These are phyloP conservation scores for Progne subis DNA, from an alignment of 2,113 vertebrate genomes.

Conservation along the genomic window DNA sequence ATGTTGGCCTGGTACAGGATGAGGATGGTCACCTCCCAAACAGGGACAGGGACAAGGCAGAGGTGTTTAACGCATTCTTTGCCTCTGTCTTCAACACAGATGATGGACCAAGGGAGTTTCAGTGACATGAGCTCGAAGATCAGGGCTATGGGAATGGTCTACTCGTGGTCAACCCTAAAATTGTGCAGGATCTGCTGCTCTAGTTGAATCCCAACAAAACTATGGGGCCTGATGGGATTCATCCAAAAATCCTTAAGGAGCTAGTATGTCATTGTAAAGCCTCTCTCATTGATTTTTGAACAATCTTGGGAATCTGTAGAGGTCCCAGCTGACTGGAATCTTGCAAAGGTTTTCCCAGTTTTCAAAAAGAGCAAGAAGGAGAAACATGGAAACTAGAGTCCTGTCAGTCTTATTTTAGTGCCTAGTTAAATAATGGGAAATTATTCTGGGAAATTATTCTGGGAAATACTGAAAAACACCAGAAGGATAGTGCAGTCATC, in stretches of 20 bases:
- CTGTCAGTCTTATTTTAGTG: not conserved
- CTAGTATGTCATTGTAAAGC: not conserved
- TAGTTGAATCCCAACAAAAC: not conserved
- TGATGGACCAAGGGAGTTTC: not conserved
- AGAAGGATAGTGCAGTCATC: not conserved
- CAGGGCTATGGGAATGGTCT: not conserved
- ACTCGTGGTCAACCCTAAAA: not conserved
- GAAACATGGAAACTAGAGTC: fast-evolving
- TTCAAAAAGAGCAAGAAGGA: not conserved
- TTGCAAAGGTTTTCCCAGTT: not conserved
- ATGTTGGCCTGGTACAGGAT: not conserved
- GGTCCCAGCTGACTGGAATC: not conserved
- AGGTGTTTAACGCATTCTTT: fast-evolving
- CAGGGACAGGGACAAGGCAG: not conserved
- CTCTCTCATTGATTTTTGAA: not conserved
- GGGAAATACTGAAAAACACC: not conserved
- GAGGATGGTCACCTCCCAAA: not conserved
- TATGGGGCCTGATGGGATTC: not conserved
- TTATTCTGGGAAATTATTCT: not conserved
- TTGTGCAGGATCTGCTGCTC: not conserved
- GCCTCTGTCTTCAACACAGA: not conserved
- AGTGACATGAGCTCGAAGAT: not conserved
- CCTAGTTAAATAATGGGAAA: not conserved
- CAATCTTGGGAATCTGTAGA: not conserved
- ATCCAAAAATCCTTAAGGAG: not conserved